Base-by-base conservation (phyloP, 2,113 vertebrate genomes). In the Sinocyclocheilus maitianheensis region DNA sequence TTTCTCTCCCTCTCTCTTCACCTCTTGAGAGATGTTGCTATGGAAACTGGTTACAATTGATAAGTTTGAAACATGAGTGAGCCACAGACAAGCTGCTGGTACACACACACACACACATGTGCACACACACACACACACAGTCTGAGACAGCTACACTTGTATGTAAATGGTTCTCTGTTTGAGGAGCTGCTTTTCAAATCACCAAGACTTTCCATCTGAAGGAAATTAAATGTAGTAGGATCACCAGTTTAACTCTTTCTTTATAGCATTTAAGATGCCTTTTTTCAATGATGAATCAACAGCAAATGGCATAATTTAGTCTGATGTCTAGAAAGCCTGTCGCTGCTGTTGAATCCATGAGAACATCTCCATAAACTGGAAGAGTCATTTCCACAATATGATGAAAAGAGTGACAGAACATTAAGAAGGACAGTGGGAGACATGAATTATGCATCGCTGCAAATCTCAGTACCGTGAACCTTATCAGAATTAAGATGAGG, bases 11-110 rank as follows among this genome's bases (percentile, higher is more conserved):
- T 74, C 85, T 89, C 84, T 82, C 89, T 91, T 71, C 51, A 90
- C 92, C 91, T 91, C 87, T 89, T 65, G 88, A 90, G 91, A 91
- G 79, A 75, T 46, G 94, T 95, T 94, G 81, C 94, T 93, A 96
- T 95, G 93, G 95, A 95, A 95, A 95, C 95, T 94, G 93, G 92
- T 90, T 92, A 94, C 93, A 95, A 95, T 92, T 91, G 92, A 94
- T 92, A 89, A 90, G 90, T 90, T 89, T 88, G 83, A 91, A 91
- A 92, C 90, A 88, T 91, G 89, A 91, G 91, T 90, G 81, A 89
- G 91, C 88, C 86, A 88, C 90, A 90, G 89, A 93, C 90, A 90
- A 63, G 79, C 85, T 26, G 65, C 83, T 76, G 4, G 11, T 76
- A 74, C 79, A 84, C 13, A 78, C 60, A 83, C 14, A 77, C 43